These are phyloP conservation scores for Glaucidium brasilianum DNA, from an alignment of 2,113 vertebrate genomes.

Conservation along the genomic window DNA sequence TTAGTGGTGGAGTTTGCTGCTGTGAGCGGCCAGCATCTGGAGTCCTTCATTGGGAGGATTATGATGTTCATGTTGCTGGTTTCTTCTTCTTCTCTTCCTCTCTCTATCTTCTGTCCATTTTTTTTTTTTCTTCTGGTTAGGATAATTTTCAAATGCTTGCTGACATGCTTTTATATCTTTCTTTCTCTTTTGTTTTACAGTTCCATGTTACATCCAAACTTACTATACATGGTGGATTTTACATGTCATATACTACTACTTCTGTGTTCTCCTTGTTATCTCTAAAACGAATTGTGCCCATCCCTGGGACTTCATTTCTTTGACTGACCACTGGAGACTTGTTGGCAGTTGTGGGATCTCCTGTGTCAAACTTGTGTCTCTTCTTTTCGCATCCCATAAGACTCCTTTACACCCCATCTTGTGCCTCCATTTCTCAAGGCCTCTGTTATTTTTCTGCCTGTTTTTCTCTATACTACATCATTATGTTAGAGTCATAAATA, in stretches of 20 bases:
- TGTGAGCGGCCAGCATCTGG: neutral
- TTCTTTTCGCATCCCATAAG: neutral
- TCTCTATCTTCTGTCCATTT: neutral
- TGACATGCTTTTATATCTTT: neutral
- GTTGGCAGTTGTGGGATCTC: neutral
- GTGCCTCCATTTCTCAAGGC: neutral
- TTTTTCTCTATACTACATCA: neutral
- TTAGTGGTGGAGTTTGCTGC: neutral
- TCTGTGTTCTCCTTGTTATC: neutral
- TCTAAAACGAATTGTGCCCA: neutral
- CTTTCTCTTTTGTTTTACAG: neutral
- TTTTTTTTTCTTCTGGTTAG: neutral
- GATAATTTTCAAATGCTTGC: neutral
- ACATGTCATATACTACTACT: neutral
- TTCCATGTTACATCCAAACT: neutral
- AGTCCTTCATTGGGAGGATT: accelerated
- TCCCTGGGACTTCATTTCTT: neutral
- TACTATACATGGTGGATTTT: neutral
- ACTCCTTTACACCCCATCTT: too few relatives aligned
- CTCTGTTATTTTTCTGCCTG: neutral
- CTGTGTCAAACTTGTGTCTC: neutral
- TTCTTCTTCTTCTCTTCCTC: neutral
- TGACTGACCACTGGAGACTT: neutral
- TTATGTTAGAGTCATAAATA: neutral
- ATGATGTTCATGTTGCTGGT: neutral